Base-by-base conservation (phyloP, 2,797 vertebrate genomes). In the Gobio occitaniae region DNA sequence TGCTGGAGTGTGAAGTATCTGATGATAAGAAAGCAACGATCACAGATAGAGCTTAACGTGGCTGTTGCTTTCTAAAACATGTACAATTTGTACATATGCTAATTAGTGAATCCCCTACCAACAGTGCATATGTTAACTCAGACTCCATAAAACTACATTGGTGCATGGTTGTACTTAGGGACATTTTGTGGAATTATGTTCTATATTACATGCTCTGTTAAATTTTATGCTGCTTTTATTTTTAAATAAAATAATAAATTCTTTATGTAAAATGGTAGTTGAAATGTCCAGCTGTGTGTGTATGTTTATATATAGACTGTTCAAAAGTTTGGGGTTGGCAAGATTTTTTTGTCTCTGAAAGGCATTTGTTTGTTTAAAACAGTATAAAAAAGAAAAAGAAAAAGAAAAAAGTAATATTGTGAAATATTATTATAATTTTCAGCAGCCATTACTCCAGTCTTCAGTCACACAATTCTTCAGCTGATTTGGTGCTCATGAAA, bases 1-100 rank as follows among this genome's bases (percentile, higher is more conserved):
- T 86, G 86, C 91, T 91, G 88, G 17, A 25, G 66, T 19, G 48
- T 71, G 61, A 71, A 63, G 50, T 29, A 44, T 82, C 54, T 66
- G 48, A 66, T 41, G 13, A 65, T 68, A 48, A 21, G 59, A 71
- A 76, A 50, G 77, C 77, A 83, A 19, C 29, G 70, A 87, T 65
- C 44, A 11, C 15, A 41, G 38, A 80, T 19, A 56, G 36, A 25
- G 47, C 66, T 76, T 66, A 12, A 65, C 75, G 70, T 61, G 80
- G 59, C 8, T 63, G 38, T 50, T 74, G 21, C 47, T 52, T 16
- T 83, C 54, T 41, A 59, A 75, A 75, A 76, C 56, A 50, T 16
- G 38, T 32, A 44, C 36, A 47, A 65, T 74, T 50, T 82, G 3
- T 56, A 56, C 17, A 63, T 77, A 25, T 68, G 48, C 38, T 59